Percentiles rank a stretch among this genome's conserved stretches.
These are phyloP conservation scores for Lissocephala sabroskyi DNA, from an alignment of 2,888 invertebrate species.

Conservation along the genomic window DNA sequence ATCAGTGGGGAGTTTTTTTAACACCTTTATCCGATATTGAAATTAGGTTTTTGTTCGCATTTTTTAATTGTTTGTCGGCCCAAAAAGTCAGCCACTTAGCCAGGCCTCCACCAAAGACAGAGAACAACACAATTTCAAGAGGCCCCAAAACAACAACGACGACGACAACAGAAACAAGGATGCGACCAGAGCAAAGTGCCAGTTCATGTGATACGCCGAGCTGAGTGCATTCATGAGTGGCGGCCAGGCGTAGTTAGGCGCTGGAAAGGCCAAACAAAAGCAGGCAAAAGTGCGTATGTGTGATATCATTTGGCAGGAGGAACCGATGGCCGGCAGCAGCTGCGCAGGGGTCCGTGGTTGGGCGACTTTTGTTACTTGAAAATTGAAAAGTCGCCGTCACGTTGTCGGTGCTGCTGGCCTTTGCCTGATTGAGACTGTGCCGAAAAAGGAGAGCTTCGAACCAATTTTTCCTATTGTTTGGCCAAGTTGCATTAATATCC, in stretches of 20 bases:
- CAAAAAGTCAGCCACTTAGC: too few species aligned
- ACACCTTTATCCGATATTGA: too few species aligned
- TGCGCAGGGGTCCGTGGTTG: not conserved
- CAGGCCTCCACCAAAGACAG: not conserved
- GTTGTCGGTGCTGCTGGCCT: not conserved
- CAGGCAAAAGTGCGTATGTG: slow-evolving; percentile 36
- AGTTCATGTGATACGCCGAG: slow-evolving; percentile 61
- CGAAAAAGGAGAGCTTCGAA: not conserved
- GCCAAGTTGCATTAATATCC: not conserved
- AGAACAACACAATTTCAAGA: not conserved
- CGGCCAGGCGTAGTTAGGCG: slow-evolving; percentile 15
- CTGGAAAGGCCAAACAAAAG: slow-evolving; percentile 26
- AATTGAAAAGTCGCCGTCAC: slow-evolving; percentile 19
- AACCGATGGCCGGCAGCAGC: too few species aligned
- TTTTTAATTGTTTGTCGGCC: too few species aligned
- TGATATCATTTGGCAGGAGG: too few species aligned
- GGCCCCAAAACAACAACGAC: slow-evolving; percentile 15
- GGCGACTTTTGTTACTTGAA: slow-evolving; percentile 22
- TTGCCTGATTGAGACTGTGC: too few species aligned
- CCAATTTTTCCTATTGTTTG: slow-evolving; percentile 1
- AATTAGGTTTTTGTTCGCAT: too few species aligned
- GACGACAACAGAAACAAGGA: slow-evolving; percentile 15
- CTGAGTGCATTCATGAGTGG: slow-evolving; percentile 19
- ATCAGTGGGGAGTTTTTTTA: too few species aligned
- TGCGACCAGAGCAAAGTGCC: slow-evolving; percentile 47